phyloP scores from a whole-genome alignment of 2,797 vertebrate species.

The Chaetodon trifasciatus region DNA sequence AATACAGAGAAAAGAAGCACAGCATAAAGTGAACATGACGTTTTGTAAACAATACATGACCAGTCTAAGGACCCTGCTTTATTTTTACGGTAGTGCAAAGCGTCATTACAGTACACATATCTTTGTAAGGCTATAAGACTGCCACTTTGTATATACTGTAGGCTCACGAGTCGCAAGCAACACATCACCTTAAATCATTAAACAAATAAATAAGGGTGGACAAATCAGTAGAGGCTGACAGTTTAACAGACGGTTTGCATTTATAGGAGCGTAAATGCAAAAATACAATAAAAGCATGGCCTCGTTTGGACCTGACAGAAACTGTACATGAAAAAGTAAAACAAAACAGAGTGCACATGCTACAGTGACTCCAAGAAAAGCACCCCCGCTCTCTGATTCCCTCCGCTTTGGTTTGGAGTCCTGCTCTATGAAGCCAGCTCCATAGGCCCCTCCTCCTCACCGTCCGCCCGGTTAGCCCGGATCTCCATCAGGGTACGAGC shows the following conservation, averaged over 20 bases:
- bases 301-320: conserved; percentile 22
- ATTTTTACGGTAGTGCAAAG: conserved; percentile 69
- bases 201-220: conserved; percentile 58
- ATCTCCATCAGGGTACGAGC: conserved; percentile 95
- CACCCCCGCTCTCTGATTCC: conserved; percentile 37
- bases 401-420: conserved; percentile 47
- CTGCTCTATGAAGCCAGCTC: conserved; percentile 90
- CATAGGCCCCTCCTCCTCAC: conserved; percentile 92
- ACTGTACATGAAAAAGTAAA: conserved; percentile 24
- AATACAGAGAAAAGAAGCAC: conserved; percentile 66
- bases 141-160: conserved; percentile 56
- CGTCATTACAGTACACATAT: conserved; percentile 68
- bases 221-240: conserved; percentile 26
- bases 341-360: conserved; percentile 61
- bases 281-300: conserved; percentile 14
- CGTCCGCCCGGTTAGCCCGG: conserved; percentile 93
- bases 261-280: conserved; percentile 35
- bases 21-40: conserved; percentile 51
- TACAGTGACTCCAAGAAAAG: conserved; percentile 68
- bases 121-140: conserved; percentile 68
- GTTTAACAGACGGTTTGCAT: conserved; percentile 41
- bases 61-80: conserved; percentile 66
- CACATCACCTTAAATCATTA: conserved; percentile 51
- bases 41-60: conserved; percentile 66
- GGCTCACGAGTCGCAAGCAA: conserved; percentile 61